Evolutionary conservation across 2,113 vertebrate species (phyloP).

Genomic region (Illadopsis cleaveri): DNA sequence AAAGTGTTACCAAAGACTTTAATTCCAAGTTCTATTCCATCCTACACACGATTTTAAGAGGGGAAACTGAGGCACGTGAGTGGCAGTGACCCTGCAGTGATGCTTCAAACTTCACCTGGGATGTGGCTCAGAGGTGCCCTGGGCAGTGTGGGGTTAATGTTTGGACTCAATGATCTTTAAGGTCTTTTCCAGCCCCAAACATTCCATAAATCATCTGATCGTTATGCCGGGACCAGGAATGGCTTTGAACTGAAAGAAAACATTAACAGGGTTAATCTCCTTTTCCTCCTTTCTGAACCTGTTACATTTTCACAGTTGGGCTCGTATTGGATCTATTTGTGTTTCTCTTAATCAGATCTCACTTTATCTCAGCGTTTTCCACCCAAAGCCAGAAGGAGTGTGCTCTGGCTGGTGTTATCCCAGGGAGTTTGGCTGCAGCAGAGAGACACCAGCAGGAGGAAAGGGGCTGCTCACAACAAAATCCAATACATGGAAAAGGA

Average conservation of each 20-base stretch:
- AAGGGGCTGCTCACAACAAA: background rate
- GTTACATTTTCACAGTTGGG: background rate
- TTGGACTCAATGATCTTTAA: background rate
- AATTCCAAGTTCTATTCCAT: background rate
- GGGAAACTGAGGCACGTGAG: fast-evolving
- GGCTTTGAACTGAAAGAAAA: background rate
- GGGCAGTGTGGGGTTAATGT: background rate
- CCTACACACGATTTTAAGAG: fast-evolving
- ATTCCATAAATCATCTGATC: background rate
- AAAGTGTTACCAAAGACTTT: fast-evolving
- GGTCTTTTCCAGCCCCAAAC: background rate
- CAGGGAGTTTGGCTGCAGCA: background rate
- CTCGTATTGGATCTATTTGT: background rate
- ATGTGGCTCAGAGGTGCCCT: background rate
- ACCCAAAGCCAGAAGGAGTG: background rate
- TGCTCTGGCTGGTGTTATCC: background rate
- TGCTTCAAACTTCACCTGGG: background rate
- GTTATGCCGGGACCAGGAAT: background rate
- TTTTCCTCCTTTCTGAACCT: background rate
- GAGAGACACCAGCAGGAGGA: background rate
- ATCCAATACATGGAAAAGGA: fast-evolving
- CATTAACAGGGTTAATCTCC: background rate
- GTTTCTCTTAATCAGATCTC: background rate
- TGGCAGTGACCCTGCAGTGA: background rate
- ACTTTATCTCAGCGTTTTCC: background rate